Conservation (phyloP, 2,888 invertebrate species). For the Dysmachus trigonus region DNA sequence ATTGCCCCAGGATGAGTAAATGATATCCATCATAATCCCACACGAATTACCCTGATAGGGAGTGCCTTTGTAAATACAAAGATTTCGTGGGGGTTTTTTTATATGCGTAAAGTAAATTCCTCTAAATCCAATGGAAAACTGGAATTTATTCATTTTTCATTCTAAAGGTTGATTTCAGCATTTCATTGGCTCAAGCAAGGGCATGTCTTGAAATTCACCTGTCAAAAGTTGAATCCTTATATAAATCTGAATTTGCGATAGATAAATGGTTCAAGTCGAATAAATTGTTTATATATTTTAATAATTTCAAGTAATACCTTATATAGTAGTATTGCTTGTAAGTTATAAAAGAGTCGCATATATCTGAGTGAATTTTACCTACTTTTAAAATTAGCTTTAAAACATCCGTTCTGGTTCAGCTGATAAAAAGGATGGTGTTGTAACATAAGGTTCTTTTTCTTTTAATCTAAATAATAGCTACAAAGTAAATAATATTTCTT, state of each 20-base stretch:
- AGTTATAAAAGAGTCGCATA: no score
- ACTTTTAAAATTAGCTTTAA: no score
- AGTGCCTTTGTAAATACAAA: neutral
- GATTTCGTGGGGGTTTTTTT: neutral
- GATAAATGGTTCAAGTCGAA: neutral
- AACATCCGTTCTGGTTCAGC: no score
- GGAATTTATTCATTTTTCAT: neutral
- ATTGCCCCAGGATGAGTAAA: no score
- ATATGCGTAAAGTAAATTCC: neutral
- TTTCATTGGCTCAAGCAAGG: no score
- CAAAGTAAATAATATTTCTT: no score
- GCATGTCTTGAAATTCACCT: neutral
- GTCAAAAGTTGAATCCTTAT: neutral
- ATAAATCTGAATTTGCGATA: neutral
- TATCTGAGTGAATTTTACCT: no score
- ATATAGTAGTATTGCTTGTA: no score
- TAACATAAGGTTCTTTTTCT: no score
- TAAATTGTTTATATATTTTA: neutral
- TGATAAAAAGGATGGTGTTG: no score
- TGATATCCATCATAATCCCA: neutral
- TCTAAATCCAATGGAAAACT: neutral
- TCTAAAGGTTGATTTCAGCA: neutral
- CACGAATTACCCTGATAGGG: neutral
- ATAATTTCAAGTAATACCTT: no score
- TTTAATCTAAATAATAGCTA: no score